Percentiles rank a stretch among this genome's conserved stretches.
These are phyloP conservation scores for Paramisgurnus dabryanus DNA, from an alignment of 2,113 vertebrate genomes.

Conservation along the genomic window DNA sequence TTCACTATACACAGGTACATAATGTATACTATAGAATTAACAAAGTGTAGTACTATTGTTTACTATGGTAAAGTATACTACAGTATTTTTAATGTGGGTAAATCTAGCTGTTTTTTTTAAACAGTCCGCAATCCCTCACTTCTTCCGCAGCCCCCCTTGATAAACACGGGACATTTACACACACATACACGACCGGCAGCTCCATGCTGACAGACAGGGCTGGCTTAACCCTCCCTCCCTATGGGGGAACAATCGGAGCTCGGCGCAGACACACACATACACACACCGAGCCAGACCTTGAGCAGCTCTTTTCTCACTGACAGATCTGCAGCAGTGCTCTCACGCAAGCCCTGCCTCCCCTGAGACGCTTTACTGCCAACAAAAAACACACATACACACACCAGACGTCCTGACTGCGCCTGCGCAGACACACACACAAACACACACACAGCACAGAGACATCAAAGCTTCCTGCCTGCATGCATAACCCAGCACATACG, in stretches of 20 bases:
- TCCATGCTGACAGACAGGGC: conserved; percentile 22
- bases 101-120: conserved; percentile 13
- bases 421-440: conserved; percentile 13
- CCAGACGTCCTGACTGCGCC: conserved; percentile 17
- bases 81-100: not conserved
- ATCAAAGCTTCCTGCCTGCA: conserved; percentile 21
- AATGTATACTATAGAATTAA: too few species aligned
- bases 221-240: conserved; percentile 26
- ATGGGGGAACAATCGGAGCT: conserved; percentile 36
- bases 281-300: conserved; percentile 55
- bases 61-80: too few species aligned
- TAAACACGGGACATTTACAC: conserved; percentile 26
- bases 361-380: conserved; percentile 58
- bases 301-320: conserved; percentile 56
- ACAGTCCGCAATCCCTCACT: not conserved
- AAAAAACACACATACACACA: conserved; percentile 53
- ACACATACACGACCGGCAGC: conserved; percentile 12
- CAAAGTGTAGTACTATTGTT: too few species aligned
- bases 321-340: conserved; percentile 59
- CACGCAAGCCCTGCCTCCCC: conserved; percentile 59
- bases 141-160: not conserved
- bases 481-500: not conserved
- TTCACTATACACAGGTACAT: too few species aligned
- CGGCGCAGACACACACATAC: conserved; percentile 37
- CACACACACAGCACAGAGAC: conserved; percentile 4